Conservation (phyloP, 2,888 invertebrate genomes). For the Amitus sp. region DNA sequence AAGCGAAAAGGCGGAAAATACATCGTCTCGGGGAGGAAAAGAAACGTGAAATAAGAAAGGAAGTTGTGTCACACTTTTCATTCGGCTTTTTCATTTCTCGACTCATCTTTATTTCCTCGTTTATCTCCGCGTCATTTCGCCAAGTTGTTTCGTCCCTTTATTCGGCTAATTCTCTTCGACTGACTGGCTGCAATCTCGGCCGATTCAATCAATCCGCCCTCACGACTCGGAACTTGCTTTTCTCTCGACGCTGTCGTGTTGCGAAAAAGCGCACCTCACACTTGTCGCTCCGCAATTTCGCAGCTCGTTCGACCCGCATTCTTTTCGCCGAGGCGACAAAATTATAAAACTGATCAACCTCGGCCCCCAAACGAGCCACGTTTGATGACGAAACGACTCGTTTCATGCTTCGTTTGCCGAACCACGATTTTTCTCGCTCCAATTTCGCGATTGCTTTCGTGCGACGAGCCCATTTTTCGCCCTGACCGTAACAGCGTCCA, state of each 20-base stretch:
- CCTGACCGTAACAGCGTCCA: no score
- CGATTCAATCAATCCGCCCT: conserved; percentile 29
- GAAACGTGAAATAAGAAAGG: conserved; percentile 42
- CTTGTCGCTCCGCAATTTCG: no score
- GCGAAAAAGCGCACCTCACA: no score
- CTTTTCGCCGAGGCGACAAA: background rate
- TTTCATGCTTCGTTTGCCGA: conserved; percentile 18
- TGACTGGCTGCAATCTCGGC: conserved; percentile 39
- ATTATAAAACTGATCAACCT: background rate
- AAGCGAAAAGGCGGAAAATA: conserved; percentile 42
- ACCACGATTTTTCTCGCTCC: background rate
- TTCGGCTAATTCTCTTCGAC: conserved; percentile 30
- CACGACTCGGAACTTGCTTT: conserved; percentile 13
- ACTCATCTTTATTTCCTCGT: conserved; percentile 43
- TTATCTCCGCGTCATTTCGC: conserved; percentile 40
- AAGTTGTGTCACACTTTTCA: conserved; percentile 42
- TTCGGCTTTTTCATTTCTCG: conserved; percentile 39
- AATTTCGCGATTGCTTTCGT: background rate
- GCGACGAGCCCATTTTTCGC: no score
- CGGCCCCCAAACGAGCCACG: conserved; percentile 3
- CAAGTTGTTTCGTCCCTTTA: conserved; percentile 29
- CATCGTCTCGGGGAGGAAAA: conserved; percentile 39
- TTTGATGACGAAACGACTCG: conserved; percentile 7
- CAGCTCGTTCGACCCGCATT: background rate
- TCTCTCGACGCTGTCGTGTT: conserved; percentile 6